Percentiles rank a stretch among this genome's conserved stretches.
Evolutionary conservation across 2,113 vertebrate species (phyloP).

Genomic region (Xiphias gladius): DNA sequence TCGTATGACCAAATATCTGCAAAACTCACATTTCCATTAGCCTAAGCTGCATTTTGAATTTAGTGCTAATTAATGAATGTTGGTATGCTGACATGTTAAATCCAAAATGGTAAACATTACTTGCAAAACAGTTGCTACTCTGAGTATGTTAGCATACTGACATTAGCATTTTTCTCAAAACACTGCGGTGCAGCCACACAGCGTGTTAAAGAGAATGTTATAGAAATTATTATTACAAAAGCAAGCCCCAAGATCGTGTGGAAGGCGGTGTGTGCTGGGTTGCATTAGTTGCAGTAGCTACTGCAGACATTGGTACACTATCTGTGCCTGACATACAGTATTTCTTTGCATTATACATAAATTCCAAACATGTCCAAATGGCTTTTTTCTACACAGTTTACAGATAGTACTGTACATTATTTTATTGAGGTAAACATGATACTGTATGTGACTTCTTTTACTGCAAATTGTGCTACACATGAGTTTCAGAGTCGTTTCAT

Average conservation of each 20-base stretch:
- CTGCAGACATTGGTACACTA: slow-evolving; percentile 5
- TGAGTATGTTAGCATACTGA: too few relatives aligned
- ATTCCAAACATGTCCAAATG: slow-evolving; percentile 5
- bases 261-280: background rate
- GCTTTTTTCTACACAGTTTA: background rate
- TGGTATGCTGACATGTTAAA: too few relatives aligned
- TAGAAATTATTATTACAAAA: too few relatives aligned
- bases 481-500: slow-evolving; percentile 29
- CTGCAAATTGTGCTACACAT: slow-evolving; percentile 23
- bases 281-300: background rate
- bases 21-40: too few relatives aligned
- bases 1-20: too few relatives aligned
- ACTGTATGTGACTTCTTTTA: slow-evolving; percentile 7
- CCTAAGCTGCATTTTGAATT: too few relatives aligned
- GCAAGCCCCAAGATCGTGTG: background rate
- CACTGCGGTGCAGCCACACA: too few relatives aligned
- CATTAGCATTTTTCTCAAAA: too few relatives aligned
- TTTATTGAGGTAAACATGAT: slow-evolving; percentile 33
- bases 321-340: background rate
- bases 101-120: too few relatives aligned
- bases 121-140: too few relatives aligned
- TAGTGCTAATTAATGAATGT: too few relatives aligned
- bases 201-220: too few relatives aligned
- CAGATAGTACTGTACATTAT: background rate
- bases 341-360: background rate